Conservation (phyloP, 2,888 invertebrate species). For the Clepsis dumicolana region DNA sequence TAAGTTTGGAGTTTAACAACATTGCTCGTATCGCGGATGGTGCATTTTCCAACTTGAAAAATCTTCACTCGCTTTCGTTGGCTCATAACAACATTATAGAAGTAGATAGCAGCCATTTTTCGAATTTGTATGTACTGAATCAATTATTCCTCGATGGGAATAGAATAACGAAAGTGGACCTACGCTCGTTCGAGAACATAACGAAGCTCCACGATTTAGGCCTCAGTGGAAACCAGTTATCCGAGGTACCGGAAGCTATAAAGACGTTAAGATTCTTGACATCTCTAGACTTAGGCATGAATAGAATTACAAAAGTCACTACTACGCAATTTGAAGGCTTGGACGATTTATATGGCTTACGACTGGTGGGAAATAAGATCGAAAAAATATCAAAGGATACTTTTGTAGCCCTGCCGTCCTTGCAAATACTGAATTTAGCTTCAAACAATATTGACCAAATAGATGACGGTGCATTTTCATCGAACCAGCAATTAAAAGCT, state of each 20-base stretch:
- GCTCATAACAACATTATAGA: conserved; percentile 90
- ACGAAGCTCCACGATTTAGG: conserved; percentile 92
- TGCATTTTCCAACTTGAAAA: conserved; percentile 91
- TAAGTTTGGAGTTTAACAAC: conserved; percentile 90
- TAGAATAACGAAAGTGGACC: conserved; percentile 89
- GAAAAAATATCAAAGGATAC: conserved; percentile 91
- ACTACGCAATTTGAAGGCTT: conserved; percentile 91
- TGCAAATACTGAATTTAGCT: conserved; percentile 93
- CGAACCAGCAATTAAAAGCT: conserved; percentile 90
- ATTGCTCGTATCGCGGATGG: conserved; percentile 90
- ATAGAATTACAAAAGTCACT: conserved; percentile 90
- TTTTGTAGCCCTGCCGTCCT: conserved; percentile 89
- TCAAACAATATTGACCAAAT: conserved; percentile 92
- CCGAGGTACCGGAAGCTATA: conserved; percentile 89
- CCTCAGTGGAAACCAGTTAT: conserved; percentile 90
- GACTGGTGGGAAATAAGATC: conserved; percentile 93
- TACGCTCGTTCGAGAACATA: conserved; percentile 91
- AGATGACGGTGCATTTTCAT: conserved; percentile 91
- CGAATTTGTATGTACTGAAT: conserved; percentile 90
- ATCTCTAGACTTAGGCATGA: conserved; percentile 93
- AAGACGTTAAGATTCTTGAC: conserved; percentile 90
- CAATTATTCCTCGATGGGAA: conserved; percentile 92
- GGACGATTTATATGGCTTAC: conserved; percentile 90
- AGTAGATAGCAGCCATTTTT: conserved; percentile 90
- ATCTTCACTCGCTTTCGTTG: conserved; percentile 91